Evolutionary conservation across 2,888 invertebrate genomes (phyloP).

Genomic region (Sycophila texana): DNA sequence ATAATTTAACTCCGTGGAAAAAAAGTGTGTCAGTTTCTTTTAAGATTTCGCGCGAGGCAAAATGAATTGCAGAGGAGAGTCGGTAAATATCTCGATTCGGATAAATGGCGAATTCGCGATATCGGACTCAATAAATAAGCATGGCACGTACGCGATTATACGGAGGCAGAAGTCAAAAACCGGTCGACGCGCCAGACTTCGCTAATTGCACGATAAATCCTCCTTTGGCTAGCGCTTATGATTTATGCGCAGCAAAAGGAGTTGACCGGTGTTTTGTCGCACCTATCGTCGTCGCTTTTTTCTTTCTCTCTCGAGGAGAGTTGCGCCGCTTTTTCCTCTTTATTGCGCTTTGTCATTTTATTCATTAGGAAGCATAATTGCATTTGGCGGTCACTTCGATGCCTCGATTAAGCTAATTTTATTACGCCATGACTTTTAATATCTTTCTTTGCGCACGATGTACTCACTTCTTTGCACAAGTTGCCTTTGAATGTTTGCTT

Average conservation of each 20-base stretch:
- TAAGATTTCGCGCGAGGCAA: not conserved
- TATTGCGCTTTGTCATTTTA: slow-evolving; percentile 7
- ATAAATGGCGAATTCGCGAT: slow-evolving; percentile 14
- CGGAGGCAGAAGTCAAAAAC: slow-evolving; percentile 39
- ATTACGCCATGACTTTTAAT: slow-evolving; percentile 36
- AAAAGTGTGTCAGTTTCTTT: not conserved
- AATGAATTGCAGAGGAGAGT: no score
- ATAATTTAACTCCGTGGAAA: not conserved
- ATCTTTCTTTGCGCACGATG: not conserved
- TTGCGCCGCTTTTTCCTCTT: slow-evolving; percentile 5
- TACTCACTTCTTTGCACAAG: no score
- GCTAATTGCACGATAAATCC: slow-evolving; percentile 63
- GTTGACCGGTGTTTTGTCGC: slow-evolving; percentile 32
- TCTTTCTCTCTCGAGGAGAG: not conserved
- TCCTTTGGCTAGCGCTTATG: slow-evolving; percentile 52
- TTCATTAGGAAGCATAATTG: slow-evolving; percentile 16
- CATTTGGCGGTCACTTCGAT: not conserved
- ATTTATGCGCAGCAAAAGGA: slow-evolving; percentile 23
- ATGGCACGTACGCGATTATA: not conserved
- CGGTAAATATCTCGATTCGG: not conserved
- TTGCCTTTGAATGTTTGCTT: not conserved
- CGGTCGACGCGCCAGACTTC: slow-evolving; percentile 40
- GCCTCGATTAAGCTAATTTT: slow-evolving; percentile 17
- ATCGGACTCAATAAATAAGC: slow-evolving; percentile 32
- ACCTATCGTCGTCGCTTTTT: not conserved